A percentile compares a stretch with the other conserved stretches of the same genome.
These are phyloP conservation scores for Alexandromys fortis DNA, from an alignment of 2,113 vertebrate genomes.

Conservation along the genomic window DNA sequence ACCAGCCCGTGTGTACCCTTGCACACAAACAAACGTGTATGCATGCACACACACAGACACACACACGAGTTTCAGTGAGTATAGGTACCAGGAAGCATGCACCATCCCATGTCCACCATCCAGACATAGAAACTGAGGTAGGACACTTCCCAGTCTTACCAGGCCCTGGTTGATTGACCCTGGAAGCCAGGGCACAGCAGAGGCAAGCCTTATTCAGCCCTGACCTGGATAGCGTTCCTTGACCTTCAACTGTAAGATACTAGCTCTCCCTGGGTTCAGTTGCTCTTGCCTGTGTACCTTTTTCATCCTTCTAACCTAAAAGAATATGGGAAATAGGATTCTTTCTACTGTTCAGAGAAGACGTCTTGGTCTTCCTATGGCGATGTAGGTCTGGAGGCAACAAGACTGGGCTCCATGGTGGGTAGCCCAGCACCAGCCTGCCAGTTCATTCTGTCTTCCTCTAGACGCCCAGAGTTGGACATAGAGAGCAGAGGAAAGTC, in stretches of 20 bases:
- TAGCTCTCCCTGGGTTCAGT: background rate
- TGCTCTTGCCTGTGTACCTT: accelerated
- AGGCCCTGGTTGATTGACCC: too few species aligned
- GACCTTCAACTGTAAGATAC: background rate
- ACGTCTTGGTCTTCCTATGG: background rate
- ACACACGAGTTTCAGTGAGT: background rate
- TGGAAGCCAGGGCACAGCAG: accelerated
- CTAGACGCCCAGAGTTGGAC: background rate
- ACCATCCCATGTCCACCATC: background rate
- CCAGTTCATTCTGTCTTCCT: background rate
- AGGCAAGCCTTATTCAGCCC: accelerated
- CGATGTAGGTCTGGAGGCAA: too few species aligned
- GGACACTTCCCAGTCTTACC: background rate
- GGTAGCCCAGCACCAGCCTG: background rate
- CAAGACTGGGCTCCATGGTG: background rate
- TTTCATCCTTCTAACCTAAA: background rate
- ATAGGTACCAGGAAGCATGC: background rate
- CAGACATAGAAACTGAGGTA: background rate
- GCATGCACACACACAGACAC: background rate
- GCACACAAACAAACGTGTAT: background rate
- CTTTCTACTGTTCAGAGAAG: background rate
- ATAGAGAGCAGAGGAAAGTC: background rate
- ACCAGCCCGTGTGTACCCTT: background rate
- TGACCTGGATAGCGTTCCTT: accelerated
- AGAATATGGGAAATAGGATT: background rate